Evolutionary conservation across 2,888 invertebrate genomes (phyloP).

Genomic region (Nephrotoma guestfalica): DNA sequence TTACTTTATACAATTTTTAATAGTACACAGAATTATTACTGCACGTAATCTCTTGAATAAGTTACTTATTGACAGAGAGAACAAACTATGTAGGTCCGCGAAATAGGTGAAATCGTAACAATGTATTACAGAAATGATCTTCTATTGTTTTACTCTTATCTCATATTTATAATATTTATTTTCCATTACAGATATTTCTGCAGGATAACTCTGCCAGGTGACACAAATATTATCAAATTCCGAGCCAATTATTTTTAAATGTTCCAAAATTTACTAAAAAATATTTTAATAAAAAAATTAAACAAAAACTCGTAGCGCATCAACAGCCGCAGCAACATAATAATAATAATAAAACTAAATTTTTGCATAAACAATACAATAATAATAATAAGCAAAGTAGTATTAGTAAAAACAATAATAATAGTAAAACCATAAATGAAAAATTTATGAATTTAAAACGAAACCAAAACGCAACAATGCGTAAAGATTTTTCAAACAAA

Average conservation of each 20-base stretch:
- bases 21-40: too few relatives aligned
- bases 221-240: slow-evolving; percentile 5
- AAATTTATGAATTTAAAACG: not conserved
- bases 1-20: too few relatives aligned
- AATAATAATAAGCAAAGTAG: not conserved
- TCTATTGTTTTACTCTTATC: too few relatives aligned
- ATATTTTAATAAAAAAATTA: not conserved
- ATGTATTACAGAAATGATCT: too few relatives aligned
- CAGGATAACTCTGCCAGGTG: slow-evolving; percentile 12
- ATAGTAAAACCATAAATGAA: not conserved
- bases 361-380: not conserved
- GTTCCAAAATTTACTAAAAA: slow-evolving; percentile 1
- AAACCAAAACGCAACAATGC: slow-evolving; percentile 4
- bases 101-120: too few relatives aligned
- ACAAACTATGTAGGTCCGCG: too few relatives aligned
- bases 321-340: not conserved
- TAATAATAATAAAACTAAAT: not conserved
- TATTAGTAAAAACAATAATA: not conserved
- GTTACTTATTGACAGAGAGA: too few relatives aligned
- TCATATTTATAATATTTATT: not conserved
- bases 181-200: slow-evolving; percentile 11
- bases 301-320: not conserved
- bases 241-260: not conserved
- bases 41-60: too few relatives aligned
- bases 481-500: slow-evolving; percentile 4